phyloP scores from a whole-genome alignment of 2,888 invertebrate genomes.

The Campoplex capitator region DNA sequence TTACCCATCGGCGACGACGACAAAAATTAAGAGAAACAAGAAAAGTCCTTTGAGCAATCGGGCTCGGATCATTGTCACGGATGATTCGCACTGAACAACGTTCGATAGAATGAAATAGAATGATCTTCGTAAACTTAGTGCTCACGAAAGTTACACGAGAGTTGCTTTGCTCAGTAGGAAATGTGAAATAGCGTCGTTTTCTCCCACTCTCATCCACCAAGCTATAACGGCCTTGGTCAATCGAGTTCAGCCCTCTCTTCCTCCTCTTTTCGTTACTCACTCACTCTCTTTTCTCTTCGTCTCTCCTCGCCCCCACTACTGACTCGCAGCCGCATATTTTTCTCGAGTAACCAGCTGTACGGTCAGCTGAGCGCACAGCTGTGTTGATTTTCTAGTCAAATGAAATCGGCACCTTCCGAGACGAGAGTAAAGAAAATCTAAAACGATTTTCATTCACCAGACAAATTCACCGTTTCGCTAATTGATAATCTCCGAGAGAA shows the following conservation, averaged over 20 bases:
- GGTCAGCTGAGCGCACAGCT: conserved; percentile 43
- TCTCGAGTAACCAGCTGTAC: conserved; percentile 34
- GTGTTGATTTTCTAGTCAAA: conserved; percentile 9
- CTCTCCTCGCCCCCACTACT: conserved; percentile 22
- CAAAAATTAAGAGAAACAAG: conserved; percentile 33
- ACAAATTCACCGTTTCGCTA: neutral
- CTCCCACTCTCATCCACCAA: conserved; percentile 18
- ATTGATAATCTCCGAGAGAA: neutral
- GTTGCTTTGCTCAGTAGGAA: conserved; percentile 5
- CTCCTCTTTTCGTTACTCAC: neutral
- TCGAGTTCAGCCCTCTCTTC: conserved; percentile 41
- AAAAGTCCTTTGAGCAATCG: conserved; percentile 46
- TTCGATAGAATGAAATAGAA: neutral
- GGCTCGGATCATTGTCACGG: conserved; percentile 38
- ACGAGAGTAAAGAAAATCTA: neutral
- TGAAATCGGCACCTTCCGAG: neutral
- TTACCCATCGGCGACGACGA: conserved; percentile 49
- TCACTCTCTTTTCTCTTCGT: neutral
- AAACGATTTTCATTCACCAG: neutral
- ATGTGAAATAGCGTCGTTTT: conserved; percentile 51
- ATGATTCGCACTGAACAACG: neutral
- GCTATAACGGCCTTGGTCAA: conserved; percentile 35
- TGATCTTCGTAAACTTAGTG: neutral
- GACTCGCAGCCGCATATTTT: neutral
- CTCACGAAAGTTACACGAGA: neutral